A percentile compares a stretch with the other conserved stretches of the same genome.
These are phyloP conservation scores for Aphaenogaster floridana DNA, from an alignment of 1,140 invertebrate species.

Conservation along the genomic window DNA sequence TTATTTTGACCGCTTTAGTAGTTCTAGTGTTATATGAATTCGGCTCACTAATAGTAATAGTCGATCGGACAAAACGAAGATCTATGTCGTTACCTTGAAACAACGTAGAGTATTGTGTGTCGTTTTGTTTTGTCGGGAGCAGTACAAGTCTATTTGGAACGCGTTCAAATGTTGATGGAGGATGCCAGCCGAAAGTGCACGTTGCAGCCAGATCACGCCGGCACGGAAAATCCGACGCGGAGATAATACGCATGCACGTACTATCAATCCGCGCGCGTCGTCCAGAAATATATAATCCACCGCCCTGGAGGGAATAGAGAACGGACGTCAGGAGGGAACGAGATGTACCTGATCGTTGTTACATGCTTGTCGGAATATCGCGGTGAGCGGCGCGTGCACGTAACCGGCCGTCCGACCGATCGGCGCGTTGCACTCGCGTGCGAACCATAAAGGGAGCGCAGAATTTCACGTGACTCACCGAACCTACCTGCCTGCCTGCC, in stretches of 20 bases:
- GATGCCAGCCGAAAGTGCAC: conserved; percentile 71
- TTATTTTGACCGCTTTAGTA: not conserved
- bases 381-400: conserved; percentile 28
- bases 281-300: conserved; percentile 25
- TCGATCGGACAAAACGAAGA: not conserved
- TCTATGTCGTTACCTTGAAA: conserved; percentile 13
- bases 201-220: conserved; percentile 40
- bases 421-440: conserved; percentile 63
- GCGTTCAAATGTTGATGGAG: conserved; percentile 83
- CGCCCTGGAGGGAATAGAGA: no score
- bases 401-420: conserved; percentile 26
- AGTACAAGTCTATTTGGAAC: conserved; percentile 82
- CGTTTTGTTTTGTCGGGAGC: conserved; percentile 49
- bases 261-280: conserved; percentile 4
- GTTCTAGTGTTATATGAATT: not conserved
- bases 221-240: conserved; percentile 36
- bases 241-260: not conserved
- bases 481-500: conserved; percentile 38
- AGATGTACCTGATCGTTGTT: conserved; percentile 42
- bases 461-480: conserved; percentile 73
- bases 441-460: conserved; percentile 72
- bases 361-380: conserved; percentile 33
- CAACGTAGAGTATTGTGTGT: conserved; percentile 15
- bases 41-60: not conserved
- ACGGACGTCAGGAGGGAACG: not conserved